phyloP scores from a whole-genome alignment of 1,140 invertebrate genomes.

The Bathynomus jamesi region DNA sequence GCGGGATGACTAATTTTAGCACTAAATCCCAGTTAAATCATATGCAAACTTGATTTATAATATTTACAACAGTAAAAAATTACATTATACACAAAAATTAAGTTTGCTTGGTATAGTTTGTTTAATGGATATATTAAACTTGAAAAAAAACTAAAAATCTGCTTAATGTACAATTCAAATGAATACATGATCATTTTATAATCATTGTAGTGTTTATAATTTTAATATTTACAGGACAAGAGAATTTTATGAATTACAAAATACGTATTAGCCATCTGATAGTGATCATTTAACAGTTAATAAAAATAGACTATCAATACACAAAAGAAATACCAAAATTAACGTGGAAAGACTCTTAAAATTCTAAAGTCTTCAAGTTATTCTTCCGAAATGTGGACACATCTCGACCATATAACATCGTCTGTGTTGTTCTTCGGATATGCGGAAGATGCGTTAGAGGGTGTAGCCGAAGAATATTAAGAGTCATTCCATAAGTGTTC shows the following conservation, averaged over 20 bases:
- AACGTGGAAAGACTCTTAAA: background rate
- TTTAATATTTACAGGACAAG: too few species aligned
- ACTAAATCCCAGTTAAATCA: background rate
- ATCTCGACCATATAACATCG: background rate
- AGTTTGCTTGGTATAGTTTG: background rate
- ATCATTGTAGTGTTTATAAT: too few species aligned
- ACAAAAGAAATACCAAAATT: background rate
- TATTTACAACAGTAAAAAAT: background rate
- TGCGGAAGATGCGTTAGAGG: background rate
- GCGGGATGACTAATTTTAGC: background rate
- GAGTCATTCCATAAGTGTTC: background rate
- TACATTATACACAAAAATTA: background rate
- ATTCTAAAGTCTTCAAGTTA: background rate
- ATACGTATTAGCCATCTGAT: background rate
- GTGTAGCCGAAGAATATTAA: background rate
- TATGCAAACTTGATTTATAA: background rate
- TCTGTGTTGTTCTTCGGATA: too few species aligned
- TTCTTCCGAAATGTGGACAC: background rate
- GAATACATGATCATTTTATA: background rate
- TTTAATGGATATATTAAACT: background rate
- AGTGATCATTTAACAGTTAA: background rate
- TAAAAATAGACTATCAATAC: background rate
- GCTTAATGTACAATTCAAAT: background rate
- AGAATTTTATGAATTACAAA: background rate
- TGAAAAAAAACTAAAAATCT: background rate